Evolutionary conservation across 2,888 invertebrate species (phyloP), one percentile per base, ranked within the genome.

Genomic region (Urechis unicinctus): DNA sequence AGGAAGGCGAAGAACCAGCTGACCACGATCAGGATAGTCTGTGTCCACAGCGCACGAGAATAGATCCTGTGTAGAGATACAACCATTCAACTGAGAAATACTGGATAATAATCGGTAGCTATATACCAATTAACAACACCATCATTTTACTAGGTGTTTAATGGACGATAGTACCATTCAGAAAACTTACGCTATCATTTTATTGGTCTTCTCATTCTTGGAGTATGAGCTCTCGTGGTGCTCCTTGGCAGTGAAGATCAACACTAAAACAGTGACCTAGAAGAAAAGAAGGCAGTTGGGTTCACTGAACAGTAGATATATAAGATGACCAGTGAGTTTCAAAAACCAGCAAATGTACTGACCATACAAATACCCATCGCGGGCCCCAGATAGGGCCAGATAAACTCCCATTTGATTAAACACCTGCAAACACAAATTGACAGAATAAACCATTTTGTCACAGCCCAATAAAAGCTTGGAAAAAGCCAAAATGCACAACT

Each of bases 191-290:
- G 68, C 61, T 25, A 78, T 77, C 28, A 73, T 69, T 66, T 77
- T 77, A 59, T 78, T 78, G 13, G 75, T 74, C 60, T 74, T 73
- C 56, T 77, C 78, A 58, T 73, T 76, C 58, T 78, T 78, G 5
- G 77, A 77, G 50, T 78, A 78, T 0, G 78, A 75, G 58, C 76
- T 78, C 69, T 78, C 78, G 60, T 74, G 72, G 60, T 78, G 77
- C 63, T 78, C 78, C 66, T 78, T 78, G 24, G 77, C 76, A 45
- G 77, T 76, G 60, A 78, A 77, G 47, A 77, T 73, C 54, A 78
- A 62, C 9, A 78, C 77, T 55, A 78, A 66, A 13, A 78, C 68
- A 13, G 76, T 71, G 1, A 78, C 70, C 77, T 78, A 67, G 28
- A 67, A 65, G 26, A 50, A n/a, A 21, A 43, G n/a, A n/a, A n/a